Evolutionary conservation across 2,797 vertebrate genomes (phyloP), one percentile per base, ranked within the genome.

Genomic region (Cryptoprocta ferox): DNA sequence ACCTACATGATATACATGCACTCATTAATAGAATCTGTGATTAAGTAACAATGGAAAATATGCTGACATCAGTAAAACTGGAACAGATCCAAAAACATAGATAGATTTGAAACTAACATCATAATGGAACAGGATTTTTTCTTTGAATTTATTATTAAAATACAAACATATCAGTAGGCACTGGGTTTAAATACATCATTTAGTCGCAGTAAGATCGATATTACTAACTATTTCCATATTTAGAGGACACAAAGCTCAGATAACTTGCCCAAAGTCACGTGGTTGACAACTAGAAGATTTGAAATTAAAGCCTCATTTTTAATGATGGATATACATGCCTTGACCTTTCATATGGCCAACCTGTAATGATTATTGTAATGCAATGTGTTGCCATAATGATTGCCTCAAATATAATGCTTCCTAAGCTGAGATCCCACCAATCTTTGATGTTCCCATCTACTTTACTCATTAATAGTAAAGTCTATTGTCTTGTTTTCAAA

Each of bases 391-490:
- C n/a, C 37, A 26, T 2, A 24, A 28, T 39, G 75, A 66, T 24
- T 9, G 0, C 3, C 9, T 79, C 0, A 59, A 11, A 0, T 3
- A 1, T 0, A 16, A 0, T 30, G n/a, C 71, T 50, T 30, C 14
- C 28, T 82, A 21, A 94, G 12, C 19, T 45, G 45, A 73, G 12
- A 89, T 26, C 0, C 14, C 30, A 32, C 4, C 10, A 35, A 15
- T 45, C 3, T 68, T 68, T 14, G 5, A 28, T 61, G 66, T 63
- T 63, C 13, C 71, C 26, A 30, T 4, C 14, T 30, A 9, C 7
- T 15, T 16, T 45, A 26, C 15, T 93, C 21, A 32, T 42, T 80
- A 79, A 68, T 5, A 61, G 16, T 9, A 32, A 11, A 30, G 28
- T 45, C 28, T 70, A 48, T 37, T 68, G 35, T 37, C 32, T 9